Evolutionary conservation across 2,888 invertebrate genomes (phyloP), one percentile per base, ranked within the genome.

Genomic region (Serrognathus titanus): DNA sequence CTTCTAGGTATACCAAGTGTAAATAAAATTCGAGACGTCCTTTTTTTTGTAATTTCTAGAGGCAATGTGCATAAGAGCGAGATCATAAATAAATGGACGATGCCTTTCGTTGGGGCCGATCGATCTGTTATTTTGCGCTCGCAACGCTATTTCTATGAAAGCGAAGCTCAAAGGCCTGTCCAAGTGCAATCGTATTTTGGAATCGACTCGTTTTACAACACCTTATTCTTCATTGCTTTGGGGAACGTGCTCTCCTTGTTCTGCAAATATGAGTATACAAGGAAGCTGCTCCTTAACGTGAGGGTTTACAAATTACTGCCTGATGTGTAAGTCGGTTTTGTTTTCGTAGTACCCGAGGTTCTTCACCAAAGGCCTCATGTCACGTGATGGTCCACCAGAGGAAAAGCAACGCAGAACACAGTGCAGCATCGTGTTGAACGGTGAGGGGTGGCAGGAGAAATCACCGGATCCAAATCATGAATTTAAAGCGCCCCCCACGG

Each of bases 41-140:
- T 20, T n/a, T 11, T 11, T 46, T 13, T 12, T 46, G 2, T 16
- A 46, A 40, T 46, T 54, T 59, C 41, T 46, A 65, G 61, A 31
- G 38, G 53, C 8, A 40, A 12, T 13, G 13, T 66, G 3, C 63
- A 63, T 59, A 66, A 66, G 53, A 63, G 53, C 52, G 60, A 63
- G 31, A 36, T 60, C n/a, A 61, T 57, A 1, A 55, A 58, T 16
- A 51, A 51, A 6, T 69, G 65, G 63, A 55, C 59, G 68, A 84
- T 85, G 48, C 88, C 92, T 0, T 96, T 97, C 78, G 85, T 85
- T 0, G 93, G 94, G 35, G 80, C 92, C 7, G 97, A 97, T 79
- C 83, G 85, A 58, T 86, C 94, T 1, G 86, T 97, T 0, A 85
- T 90, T n/a, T 79, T 84, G 72, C 83, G 97, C 47, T 86, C 93